Conservation (phyloP, 2,113 vertebrate genomes). For the Hystrix brachyura region DNA sequence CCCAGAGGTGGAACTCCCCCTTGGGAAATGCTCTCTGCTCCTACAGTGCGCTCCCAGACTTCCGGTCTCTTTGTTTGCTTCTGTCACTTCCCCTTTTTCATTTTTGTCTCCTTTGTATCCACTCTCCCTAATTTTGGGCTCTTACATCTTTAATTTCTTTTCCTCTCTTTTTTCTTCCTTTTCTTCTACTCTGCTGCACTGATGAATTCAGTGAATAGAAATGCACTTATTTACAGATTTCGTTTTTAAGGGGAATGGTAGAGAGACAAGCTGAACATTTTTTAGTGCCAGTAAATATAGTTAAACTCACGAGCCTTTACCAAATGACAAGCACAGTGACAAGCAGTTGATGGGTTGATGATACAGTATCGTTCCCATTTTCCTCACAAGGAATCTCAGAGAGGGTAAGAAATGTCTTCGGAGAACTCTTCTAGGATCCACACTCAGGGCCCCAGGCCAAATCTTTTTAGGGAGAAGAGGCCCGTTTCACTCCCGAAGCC, state of each 20-base stretch:
- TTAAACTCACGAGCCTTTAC: neutral
- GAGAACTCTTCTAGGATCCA: neutral
- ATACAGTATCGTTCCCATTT: neutral
- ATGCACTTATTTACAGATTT: neutral
- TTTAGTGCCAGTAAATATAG: neutral
- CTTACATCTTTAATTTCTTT: neutral
- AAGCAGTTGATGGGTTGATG: neutral
- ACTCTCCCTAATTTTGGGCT: neutral
- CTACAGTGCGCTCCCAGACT: constrained; percentile 3
- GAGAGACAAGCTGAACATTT: neutral
- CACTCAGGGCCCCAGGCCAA: neutral
- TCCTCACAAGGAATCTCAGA: neutral
- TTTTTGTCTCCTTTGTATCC: neutral
- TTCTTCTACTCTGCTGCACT: neutral
- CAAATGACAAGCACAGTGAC: neutral
- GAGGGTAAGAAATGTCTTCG: neutral
- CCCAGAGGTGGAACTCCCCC: constrained; percentile 77
- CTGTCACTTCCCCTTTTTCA: neutral
- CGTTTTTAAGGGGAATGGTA: neutral
- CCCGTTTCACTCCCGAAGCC: neutral
- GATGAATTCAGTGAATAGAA: neutral
- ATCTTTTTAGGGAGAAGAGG: neutral
- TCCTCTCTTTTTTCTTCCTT: neutral
- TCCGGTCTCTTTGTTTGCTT: neutral
- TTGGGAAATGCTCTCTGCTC: constrained; percentile 78